Conservation (phyloP, 2,888 invertebrate species). For the Macaria liturata region DNA sequence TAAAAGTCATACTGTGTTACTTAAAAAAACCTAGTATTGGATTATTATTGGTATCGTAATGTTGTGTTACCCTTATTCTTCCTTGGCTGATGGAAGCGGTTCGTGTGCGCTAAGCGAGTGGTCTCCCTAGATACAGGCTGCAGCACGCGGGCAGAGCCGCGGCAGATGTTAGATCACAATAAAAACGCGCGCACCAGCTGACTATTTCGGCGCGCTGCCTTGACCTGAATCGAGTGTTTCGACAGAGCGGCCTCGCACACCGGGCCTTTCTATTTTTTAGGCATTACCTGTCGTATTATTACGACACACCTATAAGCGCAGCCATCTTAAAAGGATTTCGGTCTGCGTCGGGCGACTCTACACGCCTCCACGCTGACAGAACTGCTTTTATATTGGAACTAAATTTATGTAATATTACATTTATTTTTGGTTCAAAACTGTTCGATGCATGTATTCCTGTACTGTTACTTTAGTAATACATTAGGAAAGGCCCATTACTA, state of each 20-base stretch:
- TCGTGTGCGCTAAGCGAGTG: no score
- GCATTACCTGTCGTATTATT: constrained; percentile 83
- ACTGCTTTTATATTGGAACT: constrained; percentile 47
- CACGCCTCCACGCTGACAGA: constrained; percentile 47
- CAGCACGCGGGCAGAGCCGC: constrained; percentile 46
- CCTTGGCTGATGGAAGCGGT: no score
- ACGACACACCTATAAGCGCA: constrained; percentile 74
- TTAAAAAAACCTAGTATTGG: no score
- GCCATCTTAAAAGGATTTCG: constrained; percentile 74
- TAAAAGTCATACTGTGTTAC: no score
- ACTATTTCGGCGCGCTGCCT: constrained; percentile 82
- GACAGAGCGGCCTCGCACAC: constrained; percentile 81
- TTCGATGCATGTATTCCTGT: no score
- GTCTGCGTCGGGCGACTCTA: constrained; percentile 56
- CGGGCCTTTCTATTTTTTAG: constrained; percentile 84
- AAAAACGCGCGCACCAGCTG: constrained; percentile 79
- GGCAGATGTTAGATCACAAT: constrained; percentile 82
- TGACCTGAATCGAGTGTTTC: constrained; percentile 82
- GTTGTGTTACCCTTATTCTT: no score
- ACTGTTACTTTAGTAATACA: no score
- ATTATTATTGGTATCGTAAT: no score
- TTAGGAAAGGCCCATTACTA: neutral
- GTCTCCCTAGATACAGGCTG: constrained; percentile 37
- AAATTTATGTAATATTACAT: constrained; percentile 25
- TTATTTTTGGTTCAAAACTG: no score